These are phyloP conservation scores for Temnothorax nylanderi DNA, from an alignment of 1,140 invertebrate species.

Conservation along the genomic window DNA sequence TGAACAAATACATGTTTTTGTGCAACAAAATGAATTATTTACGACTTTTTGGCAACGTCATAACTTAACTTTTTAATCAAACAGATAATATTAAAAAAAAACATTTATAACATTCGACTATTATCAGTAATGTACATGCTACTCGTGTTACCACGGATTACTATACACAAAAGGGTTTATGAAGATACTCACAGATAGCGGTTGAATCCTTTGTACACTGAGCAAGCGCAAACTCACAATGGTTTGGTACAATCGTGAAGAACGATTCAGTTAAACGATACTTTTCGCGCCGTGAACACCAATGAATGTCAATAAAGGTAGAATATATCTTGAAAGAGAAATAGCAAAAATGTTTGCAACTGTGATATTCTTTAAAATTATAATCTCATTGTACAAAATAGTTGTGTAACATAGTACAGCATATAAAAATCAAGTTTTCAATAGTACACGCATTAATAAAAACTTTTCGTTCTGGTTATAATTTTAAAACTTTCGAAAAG, in stretches of 20 bases:
- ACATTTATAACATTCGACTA: background rate
- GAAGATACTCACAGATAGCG: background rate
- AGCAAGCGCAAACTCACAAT: conserved; percentile 3
- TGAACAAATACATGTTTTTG: background rate
- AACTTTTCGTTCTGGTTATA: background rate
- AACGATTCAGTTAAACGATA: conserved; percentile 22
- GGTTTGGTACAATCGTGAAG: background rate
- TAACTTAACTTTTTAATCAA: background rate
- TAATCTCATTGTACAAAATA: background rate
- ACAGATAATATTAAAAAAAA: background rate
- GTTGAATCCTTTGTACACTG: conserved; percentile 19
- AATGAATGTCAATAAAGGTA: conserved; percentile 39
- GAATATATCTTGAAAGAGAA: background rate
- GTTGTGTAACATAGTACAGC: background rate
- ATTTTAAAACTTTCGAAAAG: background rate
- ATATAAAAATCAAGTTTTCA: background rate
- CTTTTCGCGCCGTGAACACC: conserved; percentile 3
- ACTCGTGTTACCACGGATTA: background rate
- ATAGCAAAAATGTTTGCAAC: background rate
- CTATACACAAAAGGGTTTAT: conserved; percentile 3
- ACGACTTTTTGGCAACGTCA: background rate
- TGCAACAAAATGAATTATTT: conserved; percentile 2
- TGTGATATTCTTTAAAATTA: background rate
- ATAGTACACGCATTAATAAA: background rate
- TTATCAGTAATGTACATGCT: background rate